These are phyloP conservation scores for Oenanthe oenanthe DNA, from an alignment of 2,113 vertebrate genomes.

Conservation along the genomic window DNA sequence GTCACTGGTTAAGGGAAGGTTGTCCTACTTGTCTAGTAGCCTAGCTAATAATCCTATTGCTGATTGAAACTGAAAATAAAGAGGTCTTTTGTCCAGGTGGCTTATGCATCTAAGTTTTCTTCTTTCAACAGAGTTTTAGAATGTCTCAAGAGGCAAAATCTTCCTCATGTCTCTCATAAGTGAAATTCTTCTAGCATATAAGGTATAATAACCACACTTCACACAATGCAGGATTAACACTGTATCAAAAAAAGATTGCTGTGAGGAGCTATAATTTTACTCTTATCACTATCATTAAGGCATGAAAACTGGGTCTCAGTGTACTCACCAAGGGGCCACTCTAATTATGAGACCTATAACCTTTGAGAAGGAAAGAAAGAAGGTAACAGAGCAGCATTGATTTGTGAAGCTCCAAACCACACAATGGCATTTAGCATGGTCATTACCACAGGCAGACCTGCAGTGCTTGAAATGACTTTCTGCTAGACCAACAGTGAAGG, in stretches of 20 bases:
- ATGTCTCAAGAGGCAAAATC: neutral
- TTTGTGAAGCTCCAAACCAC: slow-evolving; percentile 31
- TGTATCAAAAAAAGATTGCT: neutral
- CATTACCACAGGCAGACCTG: neutral
- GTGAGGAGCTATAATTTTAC: neutral
- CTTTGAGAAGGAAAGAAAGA: slow-evolving; percentile 10
- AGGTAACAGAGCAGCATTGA: neutral
- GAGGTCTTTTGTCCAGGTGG: neutral
- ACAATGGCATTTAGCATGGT: neutral
- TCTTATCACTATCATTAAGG: neutral
- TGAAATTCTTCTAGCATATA: neutral
- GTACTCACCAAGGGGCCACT: neutral
- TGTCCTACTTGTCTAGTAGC: neutral
- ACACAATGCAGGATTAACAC: neutral
- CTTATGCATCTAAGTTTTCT: neutral
- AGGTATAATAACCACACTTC: neutral
- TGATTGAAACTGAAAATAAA: neutral
- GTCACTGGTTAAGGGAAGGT: neutral
- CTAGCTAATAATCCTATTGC: neutral
- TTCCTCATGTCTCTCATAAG: neutral
- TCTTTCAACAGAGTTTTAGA: neutral
- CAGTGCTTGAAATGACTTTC: slow-evolving; percentile 17
- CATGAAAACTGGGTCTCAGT: neutral
- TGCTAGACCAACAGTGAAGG: neutral
- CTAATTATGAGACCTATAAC: slow-evolving; percentile 32